phyloP scores from a whole-genome alignment of 2,888 invertebrate species.

The Macrophya alboannulata region DNA sequence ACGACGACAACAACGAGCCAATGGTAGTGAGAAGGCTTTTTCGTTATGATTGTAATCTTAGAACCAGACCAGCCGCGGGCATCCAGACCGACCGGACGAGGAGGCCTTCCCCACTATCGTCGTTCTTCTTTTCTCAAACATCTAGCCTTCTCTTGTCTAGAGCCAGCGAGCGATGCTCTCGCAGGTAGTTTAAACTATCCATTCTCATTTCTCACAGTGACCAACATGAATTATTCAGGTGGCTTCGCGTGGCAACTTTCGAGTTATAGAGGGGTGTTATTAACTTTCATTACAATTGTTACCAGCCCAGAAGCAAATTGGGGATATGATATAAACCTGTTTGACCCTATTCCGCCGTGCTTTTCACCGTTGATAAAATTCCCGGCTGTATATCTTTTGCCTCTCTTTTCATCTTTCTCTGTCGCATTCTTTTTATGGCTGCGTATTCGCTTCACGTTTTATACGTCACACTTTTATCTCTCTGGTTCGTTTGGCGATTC shows the following conservation, averaged over 20 bases:
- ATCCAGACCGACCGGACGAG: conserved; percentile 67
- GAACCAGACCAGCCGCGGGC: conserved; percentile 73
- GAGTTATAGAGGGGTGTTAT: conserved; percentile 46
- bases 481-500: conserved; percentile 34
- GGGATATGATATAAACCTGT: conserved; percentile 31
- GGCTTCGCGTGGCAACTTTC: conserved; percentile 53
- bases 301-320: conserved; percentile 47
- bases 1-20: conserved; percentile 61
- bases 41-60: conserved; percentile 77
- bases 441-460: conserved; percentile 30
- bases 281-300: conserved; percentile 54
- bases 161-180: conserved; percentile 61
- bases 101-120: conserved; percentile 55
- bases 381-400: not conserved
- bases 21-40: conserved; percentile 72
- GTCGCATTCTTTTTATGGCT: not conserved
- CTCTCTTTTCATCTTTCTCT: not conserved
- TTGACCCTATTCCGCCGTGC: conserved; percentile 6
- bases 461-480: conserved; percentile 33
- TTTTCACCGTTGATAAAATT: conserved; percentile 17
- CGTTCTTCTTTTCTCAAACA: conserved; percentile 57
- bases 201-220: conserved; percentile 54
- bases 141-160: conserved; percentile 55
- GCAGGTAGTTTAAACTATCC: conserved; percentile 47
- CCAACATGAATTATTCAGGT: conserved; percentile 54